These are phyloP conservation scores for Poecilia latipinna DNA, from an alignment of 2,113 vertebrate species.

Conservation along the genomic window DNA sequence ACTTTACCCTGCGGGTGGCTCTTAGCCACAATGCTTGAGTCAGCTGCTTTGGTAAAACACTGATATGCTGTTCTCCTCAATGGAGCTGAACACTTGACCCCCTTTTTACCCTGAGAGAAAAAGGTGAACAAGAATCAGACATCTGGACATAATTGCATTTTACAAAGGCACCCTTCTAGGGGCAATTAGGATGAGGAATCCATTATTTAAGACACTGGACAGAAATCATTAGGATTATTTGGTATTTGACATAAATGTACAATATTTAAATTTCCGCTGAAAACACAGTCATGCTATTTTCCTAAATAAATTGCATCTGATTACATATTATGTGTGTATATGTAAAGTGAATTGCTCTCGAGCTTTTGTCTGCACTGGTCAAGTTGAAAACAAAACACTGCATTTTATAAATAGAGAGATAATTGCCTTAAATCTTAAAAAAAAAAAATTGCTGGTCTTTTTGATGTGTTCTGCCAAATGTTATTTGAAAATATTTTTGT, in stretches of 20 bases:
- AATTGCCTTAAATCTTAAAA: background rate
- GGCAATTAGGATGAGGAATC: slow-evolving; percentile 26
- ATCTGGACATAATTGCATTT: slow-evolving; percentile 41
- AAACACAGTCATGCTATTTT: no score
- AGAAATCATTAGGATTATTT: background rate
- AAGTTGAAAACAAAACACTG: background rate
- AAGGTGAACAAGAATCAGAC: slow-evolving; percentile 49
- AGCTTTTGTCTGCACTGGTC: background rate
- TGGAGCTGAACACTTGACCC: slow-evolving; percentile 65
- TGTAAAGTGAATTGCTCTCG: no score
- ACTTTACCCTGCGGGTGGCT: slow-evolving; percentile 80
- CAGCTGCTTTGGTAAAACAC: slow-evolving; percentile 65
- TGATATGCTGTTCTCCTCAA: slow-evolving; percentile 74
- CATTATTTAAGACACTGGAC: slow-evolving; percentile 18
- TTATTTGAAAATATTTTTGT: background rate
- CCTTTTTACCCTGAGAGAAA: slow-evolving; percentile 76
- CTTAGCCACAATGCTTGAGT: slow-evolving; percentile 73
- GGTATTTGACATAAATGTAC: no score
- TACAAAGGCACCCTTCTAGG: background rate
- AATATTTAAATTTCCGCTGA: no score
- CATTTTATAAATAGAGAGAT: background rate
- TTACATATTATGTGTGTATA: no score
- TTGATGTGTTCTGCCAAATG: background rate
- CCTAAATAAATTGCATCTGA: no score
- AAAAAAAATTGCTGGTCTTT: background rate